phyloP scores from a whole-genome alignment of 2,797 vertebrate genomes.

The Micropoecilia bifurca region DNA sequence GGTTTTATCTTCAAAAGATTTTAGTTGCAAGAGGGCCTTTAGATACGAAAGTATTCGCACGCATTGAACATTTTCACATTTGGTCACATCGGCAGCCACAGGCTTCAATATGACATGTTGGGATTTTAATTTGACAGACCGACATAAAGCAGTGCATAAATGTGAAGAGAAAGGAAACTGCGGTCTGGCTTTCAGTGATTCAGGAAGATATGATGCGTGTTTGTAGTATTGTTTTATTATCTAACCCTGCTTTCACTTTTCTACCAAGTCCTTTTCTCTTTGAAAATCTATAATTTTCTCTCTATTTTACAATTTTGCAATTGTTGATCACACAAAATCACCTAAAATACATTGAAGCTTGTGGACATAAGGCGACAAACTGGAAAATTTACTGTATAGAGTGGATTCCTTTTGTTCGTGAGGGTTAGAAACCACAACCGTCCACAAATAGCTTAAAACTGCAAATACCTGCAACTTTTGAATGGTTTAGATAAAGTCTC shows the following conservation, averaged over 20 bases:
- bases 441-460: neutral
- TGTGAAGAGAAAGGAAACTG: neutral
- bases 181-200: neutral
- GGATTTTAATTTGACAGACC: neutral
- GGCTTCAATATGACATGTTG: neutral
- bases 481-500: neutral
- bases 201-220: neutral
- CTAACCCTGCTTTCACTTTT: neutral
- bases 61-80: neutral
- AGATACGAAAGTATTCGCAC: neutral
- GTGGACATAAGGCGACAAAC: neutral
- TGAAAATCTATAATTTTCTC: neutral
- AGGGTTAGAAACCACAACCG: neutral
- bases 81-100: neutral
- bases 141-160: neutral
- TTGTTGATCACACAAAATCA: neutral
- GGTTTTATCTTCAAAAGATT: slow-evolving; percentile 11
- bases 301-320: neutral
- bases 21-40: neutral
- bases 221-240: neutral
- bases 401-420: neutral
- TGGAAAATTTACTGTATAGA: neutral
- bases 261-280: neutral
- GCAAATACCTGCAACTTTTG: neutral
- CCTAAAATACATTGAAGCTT: neutral